Conservation (phyloP, 2,113 vertebrate species). For the Eublepharis macularius region DNA sequence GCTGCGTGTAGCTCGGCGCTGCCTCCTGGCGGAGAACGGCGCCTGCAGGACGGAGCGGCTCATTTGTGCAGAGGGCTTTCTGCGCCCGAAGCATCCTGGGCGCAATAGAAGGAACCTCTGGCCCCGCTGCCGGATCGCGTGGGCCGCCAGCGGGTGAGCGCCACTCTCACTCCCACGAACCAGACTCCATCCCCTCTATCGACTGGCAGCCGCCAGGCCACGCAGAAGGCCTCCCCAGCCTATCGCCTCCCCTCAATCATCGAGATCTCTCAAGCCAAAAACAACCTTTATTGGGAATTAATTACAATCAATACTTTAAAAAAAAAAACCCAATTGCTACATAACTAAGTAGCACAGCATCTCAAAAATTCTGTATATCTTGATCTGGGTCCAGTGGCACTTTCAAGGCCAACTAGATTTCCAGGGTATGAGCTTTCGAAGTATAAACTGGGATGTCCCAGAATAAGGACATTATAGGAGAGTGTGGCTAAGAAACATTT, state of each 20-base stretch:
- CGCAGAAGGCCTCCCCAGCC: no score
- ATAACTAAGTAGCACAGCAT: no score
- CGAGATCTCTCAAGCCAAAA: no score
- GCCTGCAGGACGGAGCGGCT: not conserved
- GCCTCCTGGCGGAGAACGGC: conserved; percentile 20
- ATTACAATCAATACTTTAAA: no score
- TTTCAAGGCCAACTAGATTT: no score
- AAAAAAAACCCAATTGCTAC: no score
- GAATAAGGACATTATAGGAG: not conserved
- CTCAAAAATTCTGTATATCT: no score
- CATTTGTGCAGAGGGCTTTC: not conserved
- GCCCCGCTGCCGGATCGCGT: not conserved
- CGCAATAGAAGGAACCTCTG: not conserved
- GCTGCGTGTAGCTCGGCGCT: not conserved
- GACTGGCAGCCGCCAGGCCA: no score
- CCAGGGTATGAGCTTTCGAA: no score
- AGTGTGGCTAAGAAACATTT: not conserved
- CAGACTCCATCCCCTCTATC: not conserved
- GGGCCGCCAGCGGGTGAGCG: not conserved
- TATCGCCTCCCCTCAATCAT: conserved; percentile 31
- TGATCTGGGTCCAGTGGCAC: no score
- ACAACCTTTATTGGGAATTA: no score
- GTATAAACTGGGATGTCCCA: not conserved
- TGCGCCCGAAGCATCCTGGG: not conserved
- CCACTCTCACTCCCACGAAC: no score